These are phyloP conservation scores for Sminthurinus aureus DNA, from an alignment of 2,888 invertebrate genomes.

Conservation along the genomic window DNA sequence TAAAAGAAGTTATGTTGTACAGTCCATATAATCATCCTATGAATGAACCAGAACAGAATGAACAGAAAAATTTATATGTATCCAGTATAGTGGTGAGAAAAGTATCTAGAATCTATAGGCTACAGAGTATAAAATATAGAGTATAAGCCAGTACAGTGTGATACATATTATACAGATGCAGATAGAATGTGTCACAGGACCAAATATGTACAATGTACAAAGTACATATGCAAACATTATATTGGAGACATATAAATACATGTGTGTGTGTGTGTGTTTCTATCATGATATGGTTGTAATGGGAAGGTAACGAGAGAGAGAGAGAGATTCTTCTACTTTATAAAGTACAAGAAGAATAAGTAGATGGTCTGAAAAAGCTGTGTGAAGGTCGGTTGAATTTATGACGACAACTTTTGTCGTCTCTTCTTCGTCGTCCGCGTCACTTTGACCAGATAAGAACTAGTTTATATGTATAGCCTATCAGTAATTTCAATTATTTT, in stretches of 20 bases:
- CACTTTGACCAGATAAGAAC: slow-evolving; percentile 43
- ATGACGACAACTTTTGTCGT: slow-evolving; percentile 55
- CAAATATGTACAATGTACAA: slow-evolving; percentile 2
- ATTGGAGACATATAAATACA: not conserved
- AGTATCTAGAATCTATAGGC: too few species aligned
- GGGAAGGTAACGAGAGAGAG: not conserved
- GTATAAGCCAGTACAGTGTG: too few species aligned
- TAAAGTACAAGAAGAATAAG: not conserved
- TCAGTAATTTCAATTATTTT: slow-evolving; percentile 46
- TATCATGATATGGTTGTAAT: not conserved
- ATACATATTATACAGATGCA: too few species aligned
- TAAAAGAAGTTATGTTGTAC: not conserved
- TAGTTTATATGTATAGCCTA: slow-evolving; percentile 40
- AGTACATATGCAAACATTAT: not conserved
- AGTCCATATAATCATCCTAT: not conserved
- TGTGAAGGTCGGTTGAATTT: slow-evolving; percentile 50
- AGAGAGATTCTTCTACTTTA: not conserved
- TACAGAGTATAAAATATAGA: too few species aligned
- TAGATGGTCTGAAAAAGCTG: slow-evolving; percentile 31
- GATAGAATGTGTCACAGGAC: not conserved
- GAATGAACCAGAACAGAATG: slow-evolving; percentile 11
- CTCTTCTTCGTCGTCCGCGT: slow-evolving; percentile 38
- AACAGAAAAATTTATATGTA: too few species aligned
- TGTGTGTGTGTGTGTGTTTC: not conserved
- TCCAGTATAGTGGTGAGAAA: too few species aligned